Percentiles rank a stretch among this genome's conserved stretches.
Conservation (phyloP, 1,140 invertebrate genomes). For the Leucophenga varia region DNA sequence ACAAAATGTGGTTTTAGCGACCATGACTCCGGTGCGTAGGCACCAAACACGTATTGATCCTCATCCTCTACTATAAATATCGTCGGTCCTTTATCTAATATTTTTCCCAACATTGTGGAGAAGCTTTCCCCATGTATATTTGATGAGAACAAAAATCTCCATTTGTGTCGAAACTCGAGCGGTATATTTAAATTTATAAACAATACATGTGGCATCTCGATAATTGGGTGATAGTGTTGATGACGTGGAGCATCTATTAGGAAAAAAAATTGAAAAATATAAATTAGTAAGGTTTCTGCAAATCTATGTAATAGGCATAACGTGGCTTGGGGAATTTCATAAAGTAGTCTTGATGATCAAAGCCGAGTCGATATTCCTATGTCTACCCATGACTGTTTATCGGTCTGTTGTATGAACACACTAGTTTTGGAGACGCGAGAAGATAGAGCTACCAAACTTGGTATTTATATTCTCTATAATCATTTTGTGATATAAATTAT, state of each 20-base stretch:
- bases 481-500: no score
- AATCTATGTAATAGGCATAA: background rate
- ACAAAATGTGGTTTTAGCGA: conserved; percentile 66
- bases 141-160: conserved; percentile 82
- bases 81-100: conserved; percentile 75
- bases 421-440: no score
- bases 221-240: conserved; percentile 71
- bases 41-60: conserved; percentile 84
- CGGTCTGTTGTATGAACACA: no score
- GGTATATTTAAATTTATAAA: conserved; percentile 77
- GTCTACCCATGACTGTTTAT: no score
- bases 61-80: conserved; percentile 77
- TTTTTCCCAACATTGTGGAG: conserved; percentile 74
- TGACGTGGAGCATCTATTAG: conserved; percentile 34
- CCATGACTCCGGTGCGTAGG: conserved; percentile 80
- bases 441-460: no score
- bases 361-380: no score
- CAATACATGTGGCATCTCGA: conserved; percentile 74
- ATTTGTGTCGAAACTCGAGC: conserved; percentile 70
- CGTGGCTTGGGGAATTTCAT: background rate
- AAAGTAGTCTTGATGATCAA: no score
- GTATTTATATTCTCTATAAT: no score
- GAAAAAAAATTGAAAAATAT: background rate
- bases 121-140: conserved; percentile 82
- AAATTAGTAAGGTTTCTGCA: background rate